phyloP scores from a whole-genome alignment of 2,888 invertebrate genomes.

The Stenchaetothrips biformis region DNA sequence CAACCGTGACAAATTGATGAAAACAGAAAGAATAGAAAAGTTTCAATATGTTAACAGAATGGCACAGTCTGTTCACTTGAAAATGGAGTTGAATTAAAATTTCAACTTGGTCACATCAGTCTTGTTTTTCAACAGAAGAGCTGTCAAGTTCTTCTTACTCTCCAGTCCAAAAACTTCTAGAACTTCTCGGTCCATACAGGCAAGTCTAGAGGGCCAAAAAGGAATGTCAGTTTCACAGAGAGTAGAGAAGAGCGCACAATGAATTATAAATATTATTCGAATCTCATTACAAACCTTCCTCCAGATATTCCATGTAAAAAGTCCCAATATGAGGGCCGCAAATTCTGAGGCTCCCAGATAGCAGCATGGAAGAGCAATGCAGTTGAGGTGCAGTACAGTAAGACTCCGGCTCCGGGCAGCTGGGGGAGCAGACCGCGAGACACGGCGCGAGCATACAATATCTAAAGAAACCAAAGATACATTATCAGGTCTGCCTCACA shows the following conservation, averaged over 20 bases:
- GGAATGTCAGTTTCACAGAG: slow-evolving; percentile 30
- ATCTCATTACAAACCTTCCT: slow-evolving; percentile 43
- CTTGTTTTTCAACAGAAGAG: slow-evolving; percentile 1
- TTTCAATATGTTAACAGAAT: background rate
- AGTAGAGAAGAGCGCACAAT: no score
- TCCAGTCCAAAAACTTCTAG: slow-evolving; percentile 59
- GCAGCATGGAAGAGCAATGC: slow-evolving; percentile 73
- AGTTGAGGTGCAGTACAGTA: slow-evolving; percentile 72
- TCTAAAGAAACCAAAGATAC: slow-evolving; percentile 46
- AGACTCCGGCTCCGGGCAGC: slow-evolving; percentile 62
- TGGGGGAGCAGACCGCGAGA: slow-evolving; percentile 60
- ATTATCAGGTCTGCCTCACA: background rate
- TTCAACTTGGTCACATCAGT: slow-evolving; percentile 9
- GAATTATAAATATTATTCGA: background rate
- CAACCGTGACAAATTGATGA: no score
- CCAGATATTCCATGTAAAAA: slow-evolving; percentile 72
- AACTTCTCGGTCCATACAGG: slow-evolving; percentile 54
- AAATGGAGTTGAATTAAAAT: background rate
- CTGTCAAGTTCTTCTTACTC: slow-evolving; percentile 46
- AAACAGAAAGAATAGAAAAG: no score
- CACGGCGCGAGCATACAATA: slow-evolving; percentile 66
- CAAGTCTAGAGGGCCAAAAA: slow-evolving; percentile 48
- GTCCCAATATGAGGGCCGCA: slow-evolving; percentile 77
- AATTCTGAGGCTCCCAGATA: slow-evolving; percentile 69
- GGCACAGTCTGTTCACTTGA: background rate